Base-by-base conservation (phyloP, 1,140 invertebrate genomes). In the Lordiphosa stackelbergi region DNA sequence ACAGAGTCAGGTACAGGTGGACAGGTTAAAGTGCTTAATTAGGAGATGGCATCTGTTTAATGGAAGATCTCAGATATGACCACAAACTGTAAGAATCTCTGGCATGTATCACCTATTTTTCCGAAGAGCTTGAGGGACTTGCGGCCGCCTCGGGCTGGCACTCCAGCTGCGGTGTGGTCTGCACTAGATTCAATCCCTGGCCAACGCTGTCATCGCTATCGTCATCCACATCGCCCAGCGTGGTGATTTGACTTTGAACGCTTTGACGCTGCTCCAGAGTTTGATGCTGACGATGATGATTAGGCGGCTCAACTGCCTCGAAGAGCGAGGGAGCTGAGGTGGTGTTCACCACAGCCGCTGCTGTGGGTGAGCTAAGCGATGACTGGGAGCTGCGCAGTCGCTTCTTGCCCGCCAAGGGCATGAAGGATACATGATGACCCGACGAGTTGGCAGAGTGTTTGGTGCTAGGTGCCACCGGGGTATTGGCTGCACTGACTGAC, bases 1-100 rank as follows among this genome's bases (percentile, higher is more conserved):
- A 53, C 43, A 31, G 36, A 63, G 66, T 79, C 74, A 79, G 74
- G 74, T 79, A 79, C 75, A 46, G 43, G 45, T 71, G 75, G 75
- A 79, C 77, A 79, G 75, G 71, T 75, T 75, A 72, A 81, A 81
- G 62, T 68, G 66, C 61, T 65, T 34, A 53, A 61, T 41, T 55
- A 60, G 48, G 7, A 36, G 38, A 53, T 37, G 58, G 63, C 56
- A 60, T 60, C 62, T 74, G 60, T 59, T 37, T 35, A 69, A 75
- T 79, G 75, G 75, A 79, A 79, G 75, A 79, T 55, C 75, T 79
- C 75, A 79, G 75, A 79, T 79, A 81, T 79, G 75, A 75, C 40
- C 48, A 45, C 61, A 57, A 73, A 53, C 38, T 62, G 52, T 3
- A 19, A 24, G 22, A 24, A 24, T 24, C n/a, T 53, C 41, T 51